A percentile compares a stretch with the other conserved stretches of the same genome.
These are phyloP conservation scores for Myotis pilosus DNA, from an alignment of 2,797 vertebrate species.

Conservation along the genomic window DNA sequence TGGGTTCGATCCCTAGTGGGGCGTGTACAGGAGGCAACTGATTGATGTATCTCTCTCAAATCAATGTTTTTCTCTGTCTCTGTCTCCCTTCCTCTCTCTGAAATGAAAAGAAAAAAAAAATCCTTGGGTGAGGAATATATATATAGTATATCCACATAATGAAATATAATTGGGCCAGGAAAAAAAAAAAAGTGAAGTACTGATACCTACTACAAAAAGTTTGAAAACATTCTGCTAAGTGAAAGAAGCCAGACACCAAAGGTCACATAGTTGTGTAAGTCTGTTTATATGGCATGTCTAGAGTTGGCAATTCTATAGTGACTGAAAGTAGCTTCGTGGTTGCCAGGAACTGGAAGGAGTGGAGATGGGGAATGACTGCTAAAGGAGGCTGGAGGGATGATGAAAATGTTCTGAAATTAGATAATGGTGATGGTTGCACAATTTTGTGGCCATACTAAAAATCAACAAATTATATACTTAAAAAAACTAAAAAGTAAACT, in stretches of 20 bases:
- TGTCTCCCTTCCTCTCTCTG: not conserved
- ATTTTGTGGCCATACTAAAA: not conserved
- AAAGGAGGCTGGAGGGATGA: not conserved
- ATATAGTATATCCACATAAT: not conserved
- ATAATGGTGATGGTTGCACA: not conserved
- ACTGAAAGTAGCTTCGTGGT: not conserved
- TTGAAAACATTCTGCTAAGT: not conserved
- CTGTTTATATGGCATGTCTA: not conserved
- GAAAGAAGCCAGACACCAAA: not conserved
- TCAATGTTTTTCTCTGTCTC: not conserved
- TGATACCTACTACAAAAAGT: not conserved
- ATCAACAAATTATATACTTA: not conserved
- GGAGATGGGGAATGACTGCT: not conserved
- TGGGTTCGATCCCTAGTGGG: not conserved
- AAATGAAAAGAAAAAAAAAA: not conserved
- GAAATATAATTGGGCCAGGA: not conserved
- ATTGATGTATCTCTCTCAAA: not conserved
- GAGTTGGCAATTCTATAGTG: not conserved
- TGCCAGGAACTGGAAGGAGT: not conserved
- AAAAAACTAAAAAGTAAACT: not conserved
- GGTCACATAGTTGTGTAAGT: not conserved
- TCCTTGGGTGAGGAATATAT: not conserved
- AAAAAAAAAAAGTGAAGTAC: not conserved
- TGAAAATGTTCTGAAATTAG: conserved; percentile 10
- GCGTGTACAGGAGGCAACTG: not conserved